Evolutionary conservation across 2,113 vertebrate species (phyloP).

Genomic region (Bambusicola thoracicus): DNA sequence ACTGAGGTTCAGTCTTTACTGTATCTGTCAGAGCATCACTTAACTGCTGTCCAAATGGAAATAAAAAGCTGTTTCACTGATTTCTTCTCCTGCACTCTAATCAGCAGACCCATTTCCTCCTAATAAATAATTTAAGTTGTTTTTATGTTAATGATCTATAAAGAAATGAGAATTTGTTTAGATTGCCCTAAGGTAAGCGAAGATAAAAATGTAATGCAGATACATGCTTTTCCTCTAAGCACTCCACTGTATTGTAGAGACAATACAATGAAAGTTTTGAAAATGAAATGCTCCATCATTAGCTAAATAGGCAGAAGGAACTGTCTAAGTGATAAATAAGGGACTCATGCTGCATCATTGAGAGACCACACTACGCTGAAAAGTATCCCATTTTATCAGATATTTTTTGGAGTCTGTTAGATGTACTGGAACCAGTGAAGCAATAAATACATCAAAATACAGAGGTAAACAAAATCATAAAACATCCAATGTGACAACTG

Average conservation of each 20-base stretch:
- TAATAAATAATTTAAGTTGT: conserved; percentile 24
- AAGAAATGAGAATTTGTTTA: not conserved
- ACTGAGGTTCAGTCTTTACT: not conserved
- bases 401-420: not conserved
- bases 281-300: conserved; percentile 51
- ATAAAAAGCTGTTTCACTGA: not conserved
- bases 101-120: not conserved
- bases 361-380: not conserved
- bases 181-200: not conserved
- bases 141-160: conserved; percentile 24
- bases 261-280: not conserved
- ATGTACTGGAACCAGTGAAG: conserved; percentile 24
- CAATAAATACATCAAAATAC: conserved; percentile 67
- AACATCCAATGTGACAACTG: not conserved
- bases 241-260: not conserved
- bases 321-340: conserved; percentile 24
- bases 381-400: conserved; percentile 2
- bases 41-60: not conserved
- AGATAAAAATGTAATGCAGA: not conserved
- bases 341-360: not conserved
- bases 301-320: conserved; percentile 36
- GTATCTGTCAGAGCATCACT: not conserved
- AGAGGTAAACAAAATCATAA: conserved; percentile 71
- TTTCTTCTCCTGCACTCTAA: not conserved
- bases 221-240: not conserved